Percentiles rank a stretch among this genome's conserved stretches.
Evolutionary conservation across 2,888 invertebrate species (phyloP).

Genomic region (Chrysolina oricalcia): DNA sequence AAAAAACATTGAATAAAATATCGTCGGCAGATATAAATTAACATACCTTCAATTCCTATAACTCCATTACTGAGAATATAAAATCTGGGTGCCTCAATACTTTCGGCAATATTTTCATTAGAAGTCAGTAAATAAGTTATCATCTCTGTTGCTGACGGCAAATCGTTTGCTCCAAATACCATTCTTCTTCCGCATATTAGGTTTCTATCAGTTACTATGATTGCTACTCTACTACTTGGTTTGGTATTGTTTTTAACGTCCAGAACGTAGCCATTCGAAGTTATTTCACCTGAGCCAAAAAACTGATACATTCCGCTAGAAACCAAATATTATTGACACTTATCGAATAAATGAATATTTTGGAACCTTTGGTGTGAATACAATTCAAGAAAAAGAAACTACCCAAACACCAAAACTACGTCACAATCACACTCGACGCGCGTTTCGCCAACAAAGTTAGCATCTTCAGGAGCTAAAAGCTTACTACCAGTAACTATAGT

Average conservation of each 20-base stretch:
- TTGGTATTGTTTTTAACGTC: slow-evolving; percentile 67
- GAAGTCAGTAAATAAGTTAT: slow-evolving; percentile 72
- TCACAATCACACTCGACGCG: too few species aligned
- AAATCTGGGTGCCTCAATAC: slow-evolving; percentile 74
- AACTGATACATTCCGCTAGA: slow-evolving; percentile 74
- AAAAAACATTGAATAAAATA: slow-evolving; percentile 41
- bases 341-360: too few species aligned
- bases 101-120: slow-evolving; percentile 70
- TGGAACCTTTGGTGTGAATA: too few species aligned
- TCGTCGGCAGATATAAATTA: background rate
- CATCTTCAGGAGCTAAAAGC: too few species aligned
- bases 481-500: too few species aligned
- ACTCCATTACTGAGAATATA: slow-evolving; percentile 63
- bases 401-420: too few species aligned
- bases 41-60: slow-evolving; percentile 71
- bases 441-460: too few species aligned
- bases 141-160: slow-evolving; percentile 72
- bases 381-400: too few species aligned
- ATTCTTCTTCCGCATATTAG: slow-evolving; percentile 74
- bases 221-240: slow-evolving; percentile 66
- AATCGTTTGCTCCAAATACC: slow-evolving; percentile 74
- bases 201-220: slow-evolving; percentile 68
- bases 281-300: slow-evolving; percentile 74
- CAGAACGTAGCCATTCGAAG: slow-evolving; percentile 73
- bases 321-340: slow-evolving; percentile 39